Base-by-base conservation (phyloP, 2,888 invertebrate genomes). In the Amblyjoppa proteus region DNA sequence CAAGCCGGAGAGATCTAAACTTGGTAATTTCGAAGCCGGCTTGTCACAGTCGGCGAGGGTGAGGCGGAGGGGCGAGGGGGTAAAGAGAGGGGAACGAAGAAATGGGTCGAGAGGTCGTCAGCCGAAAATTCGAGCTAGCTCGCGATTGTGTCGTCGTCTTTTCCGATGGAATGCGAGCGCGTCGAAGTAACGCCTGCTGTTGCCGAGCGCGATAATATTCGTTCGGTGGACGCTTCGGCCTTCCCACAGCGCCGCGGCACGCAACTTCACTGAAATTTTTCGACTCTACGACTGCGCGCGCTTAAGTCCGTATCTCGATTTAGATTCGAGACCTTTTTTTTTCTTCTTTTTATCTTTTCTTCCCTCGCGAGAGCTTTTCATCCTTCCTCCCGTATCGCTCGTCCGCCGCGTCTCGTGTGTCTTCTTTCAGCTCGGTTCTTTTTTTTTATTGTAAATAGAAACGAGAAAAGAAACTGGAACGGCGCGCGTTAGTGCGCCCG, bases 61-160 rank as follows among this genome's bases (percentile, higher is more conserved):
- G 41, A 41, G 56, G 28, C 16, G 38, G 58, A 13, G 13, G 45
- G 45, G 49, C 28, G 56, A 28, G 58, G 49, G 28, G 49, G 9
- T 5, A 45, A 31, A n/a, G 41, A 58, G 45, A 45, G 41, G 38
- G 53, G 41, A 75, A 56, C 25, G 13, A 28, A 31, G 69, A 64
- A 70, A 70, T 76, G 66, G 84, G 80, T 84, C 84, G 84, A 73
- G 76, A 74, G 83, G 69, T 80, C 71, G 76, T 77, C 68, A 66
- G 71, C 61, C 80, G 25, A 66, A 80, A 77, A 73, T 80, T 80
- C 64, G 28, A 56, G 38, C 25, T 64, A 31, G 58, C 28, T 61
- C 61, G 45, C 28, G 28, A 28, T 69, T 49, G 41, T 45, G 41
- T 49, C 49, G n/a, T 41, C 38, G 41, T 25, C 20, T 28, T 45